Percentiles rank a stretch among this genome's conserved stretches.
Evolutionary conservation across 2,113 vertebrate species (phyloP).

Genomic region (Cyanistes caeruleus): DNA sequence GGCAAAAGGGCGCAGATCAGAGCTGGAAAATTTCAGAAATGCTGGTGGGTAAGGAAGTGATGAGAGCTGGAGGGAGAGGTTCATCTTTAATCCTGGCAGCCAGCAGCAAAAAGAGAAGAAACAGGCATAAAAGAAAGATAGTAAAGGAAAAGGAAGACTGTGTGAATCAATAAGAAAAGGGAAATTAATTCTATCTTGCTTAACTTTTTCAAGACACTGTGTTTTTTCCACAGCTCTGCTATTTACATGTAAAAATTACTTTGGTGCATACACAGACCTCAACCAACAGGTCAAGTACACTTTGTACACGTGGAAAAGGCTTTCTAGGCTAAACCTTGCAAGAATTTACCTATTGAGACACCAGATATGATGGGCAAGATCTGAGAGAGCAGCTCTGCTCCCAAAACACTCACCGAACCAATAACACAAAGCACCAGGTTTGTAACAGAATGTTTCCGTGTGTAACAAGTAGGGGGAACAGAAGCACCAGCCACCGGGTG

Average conservation of each 20-base stretch:
- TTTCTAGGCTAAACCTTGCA: background rate
- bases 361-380: background rate
- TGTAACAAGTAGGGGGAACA: background rate
- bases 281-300: background rate
- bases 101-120: background rate
- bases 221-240: background rate
- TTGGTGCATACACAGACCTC: background rate
- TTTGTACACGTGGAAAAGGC: rapidly evolving
- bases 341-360: background rate
- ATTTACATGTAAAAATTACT: background rate
- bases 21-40: background rate
- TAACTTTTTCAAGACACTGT: background rate
- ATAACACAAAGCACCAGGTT: background rate
- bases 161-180: background rate
- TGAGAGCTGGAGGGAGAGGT: background rate
- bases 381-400: background rate
- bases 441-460: rapidly evolving
- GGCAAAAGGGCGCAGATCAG: rapidly evolving
- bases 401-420: background rate
- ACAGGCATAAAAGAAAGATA: rapidly evolving
- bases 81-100: background rate
- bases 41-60: background rate
- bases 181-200: background rate
- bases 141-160: background rate
- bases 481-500: background rate